Evolutionary conservation across 2,797 vertebrate species (phyloP).

Genomic region (Sarcophilus harrisii): DNA sequence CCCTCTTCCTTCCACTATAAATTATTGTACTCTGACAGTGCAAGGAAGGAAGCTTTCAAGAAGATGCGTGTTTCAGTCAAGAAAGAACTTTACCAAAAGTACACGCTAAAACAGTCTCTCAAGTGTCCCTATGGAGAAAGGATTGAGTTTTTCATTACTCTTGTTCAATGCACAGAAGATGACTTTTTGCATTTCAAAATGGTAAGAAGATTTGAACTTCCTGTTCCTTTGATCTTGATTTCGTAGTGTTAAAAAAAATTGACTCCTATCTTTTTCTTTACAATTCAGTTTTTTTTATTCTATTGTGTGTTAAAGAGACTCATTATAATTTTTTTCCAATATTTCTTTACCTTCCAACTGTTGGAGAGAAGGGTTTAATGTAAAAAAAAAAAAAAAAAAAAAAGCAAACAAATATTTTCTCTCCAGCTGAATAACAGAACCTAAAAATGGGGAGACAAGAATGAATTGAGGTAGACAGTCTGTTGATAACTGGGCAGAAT

Average conservation of each 20-base stretch:
- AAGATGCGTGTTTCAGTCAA: background rate
- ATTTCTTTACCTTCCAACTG: background rate
- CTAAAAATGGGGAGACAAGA: background rate
- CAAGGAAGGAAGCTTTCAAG: background rate
- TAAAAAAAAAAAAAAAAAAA: too few relatives aligned
- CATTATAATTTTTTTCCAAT: background rate
- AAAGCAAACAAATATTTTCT: background rate
- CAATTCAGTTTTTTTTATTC: background rate
- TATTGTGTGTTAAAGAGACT: background rate
- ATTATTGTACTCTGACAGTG: background rate
- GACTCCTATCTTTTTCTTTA: background rate
- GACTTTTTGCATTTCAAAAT: background rate
- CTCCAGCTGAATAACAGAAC: background rate
- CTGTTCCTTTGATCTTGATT: background rate
- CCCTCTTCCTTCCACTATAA: fast-evolving
- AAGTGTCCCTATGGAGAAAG: background rate
- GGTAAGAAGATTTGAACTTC: background rate
- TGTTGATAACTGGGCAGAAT: background rate
- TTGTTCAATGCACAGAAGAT: background rate
- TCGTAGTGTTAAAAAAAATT: background rate
- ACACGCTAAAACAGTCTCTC: background rate
- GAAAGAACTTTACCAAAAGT: background rate
- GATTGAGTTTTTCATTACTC: background rate
- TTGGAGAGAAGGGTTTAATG: background rate
- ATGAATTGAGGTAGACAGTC: background rate